Percentiles rank a stretch among this genome's conserved stretches.
Evolutionary conservation across 2,888 invertebrate genomes (phyloP).

Genomic region (Conops quadrifasciatus): DNA sequence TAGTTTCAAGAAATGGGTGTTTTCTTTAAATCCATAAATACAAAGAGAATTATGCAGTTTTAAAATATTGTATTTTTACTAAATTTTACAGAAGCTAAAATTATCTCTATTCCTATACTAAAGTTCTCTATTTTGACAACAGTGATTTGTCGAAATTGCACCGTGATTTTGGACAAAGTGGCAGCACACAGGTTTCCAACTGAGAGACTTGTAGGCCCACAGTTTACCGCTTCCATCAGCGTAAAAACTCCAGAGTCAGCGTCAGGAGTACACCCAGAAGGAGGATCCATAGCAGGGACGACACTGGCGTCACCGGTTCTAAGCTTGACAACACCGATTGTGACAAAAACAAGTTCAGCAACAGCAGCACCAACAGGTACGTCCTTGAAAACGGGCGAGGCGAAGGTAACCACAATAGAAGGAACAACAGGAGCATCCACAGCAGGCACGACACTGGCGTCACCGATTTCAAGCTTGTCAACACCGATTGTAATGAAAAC

Average conservation of each 20-base stretch:
- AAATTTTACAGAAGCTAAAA: too few species aligned
- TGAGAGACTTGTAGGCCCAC: conserved; percentile 8
- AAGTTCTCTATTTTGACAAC: conserved; percentile 15
- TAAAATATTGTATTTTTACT: neutral
- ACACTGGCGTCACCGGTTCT: too few species aligned
- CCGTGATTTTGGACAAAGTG: conserved; percentile 46
- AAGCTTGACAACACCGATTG: neutral
- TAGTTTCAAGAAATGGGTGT: neutral
- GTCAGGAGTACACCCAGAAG: neutral
- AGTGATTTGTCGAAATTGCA: conserved; percentile 56
- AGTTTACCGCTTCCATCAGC: conserved; percentile 1
- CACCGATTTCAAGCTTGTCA: too few species aligned
- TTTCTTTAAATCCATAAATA: neutral
- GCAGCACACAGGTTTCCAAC: conserved; percentile 30
- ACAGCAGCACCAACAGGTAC: conserved; percentile 6
- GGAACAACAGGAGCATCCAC: conserved; percentile 6
- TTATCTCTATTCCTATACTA: too few species aligned
- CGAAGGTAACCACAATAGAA: too few species aligned
- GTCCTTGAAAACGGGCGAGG: too few species aligned
- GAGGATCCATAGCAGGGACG: too few species aligned
- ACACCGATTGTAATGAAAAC: neutral
- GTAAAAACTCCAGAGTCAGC: neutral
- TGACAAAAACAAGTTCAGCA: conserved; percentile 2
- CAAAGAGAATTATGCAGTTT: neutral
- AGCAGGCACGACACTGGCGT: neutral